phyloP scores from a whole-genome alignment of 2,888 invertebrate species.

The Drosophila melanocephala region DNA sequence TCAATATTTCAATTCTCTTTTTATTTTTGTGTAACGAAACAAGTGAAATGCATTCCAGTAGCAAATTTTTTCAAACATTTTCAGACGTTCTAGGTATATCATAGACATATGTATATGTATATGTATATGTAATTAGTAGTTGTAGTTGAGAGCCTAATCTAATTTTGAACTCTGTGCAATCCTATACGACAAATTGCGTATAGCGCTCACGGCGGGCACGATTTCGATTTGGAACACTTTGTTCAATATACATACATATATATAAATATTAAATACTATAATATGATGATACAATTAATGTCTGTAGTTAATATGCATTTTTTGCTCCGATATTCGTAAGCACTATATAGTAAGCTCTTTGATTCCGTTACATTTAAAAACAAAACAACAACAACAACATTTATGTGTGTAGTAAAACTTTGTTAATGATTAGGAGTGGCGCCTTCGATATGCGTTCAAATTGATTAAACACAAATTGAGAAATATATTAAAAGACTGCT shows the following conservation, averaged over 20 bases:
- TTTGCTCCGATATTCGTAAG: slow-evolving; percentile 65
- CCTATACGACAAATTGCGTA: slow-evolving; percentile 30
- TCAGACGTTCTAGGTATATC: slow-evolving; percentile 49
- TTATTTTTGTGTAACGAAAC: slow-evolving; percentile 18
- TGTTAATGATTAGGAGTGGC: slow-evolving; percentile 51
- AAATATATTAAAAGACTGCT: slow-evolving; percentile 85
- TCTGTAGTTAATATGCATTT: slow-evolving; percentile 67
- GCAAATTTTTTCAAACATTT: slow-evolving; percentile 62
- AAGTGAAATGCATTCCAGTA: slow-evolving; percentile 73
- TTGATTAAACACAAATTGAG: slow-evolving; percentile 67
- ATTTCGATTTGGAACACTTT: slow-evolving; percentile 37
- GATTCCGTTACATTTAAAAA: slow-evolving; percentile 67
- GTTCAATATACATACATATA: slow-evolving; percentile 35
- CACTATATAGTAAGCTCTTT: slow-evolving; percentile 62
- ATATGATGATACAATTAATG: slow-evolving; percentile 38
- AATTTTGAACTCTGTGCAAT: slow-evolving; percentile 51
- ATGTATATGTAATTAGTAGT: slow-evolving; percentile 33
- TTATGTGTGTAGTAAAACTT: slow-evolving; percentile 57
- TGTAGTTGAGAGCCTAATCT: slow-evolving; percentile 39
- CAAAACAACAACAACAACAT: slow-evolving; percentile 15
- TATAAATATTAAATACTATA: slow-evolving; percentile 29
- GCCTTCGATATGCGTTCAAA: slow-evolving; percentile 50
- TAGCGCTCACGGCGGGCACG: slow-evolving; percentile 35
- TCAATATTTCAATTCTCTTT: slow-evolving; percentile 27
- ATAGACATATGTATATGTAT: slow-evolving; percentile 13